Base-by-base conservation (phyloP, 2,888 invertebrate species). In the Asteroscopus sphinx region DNA sequence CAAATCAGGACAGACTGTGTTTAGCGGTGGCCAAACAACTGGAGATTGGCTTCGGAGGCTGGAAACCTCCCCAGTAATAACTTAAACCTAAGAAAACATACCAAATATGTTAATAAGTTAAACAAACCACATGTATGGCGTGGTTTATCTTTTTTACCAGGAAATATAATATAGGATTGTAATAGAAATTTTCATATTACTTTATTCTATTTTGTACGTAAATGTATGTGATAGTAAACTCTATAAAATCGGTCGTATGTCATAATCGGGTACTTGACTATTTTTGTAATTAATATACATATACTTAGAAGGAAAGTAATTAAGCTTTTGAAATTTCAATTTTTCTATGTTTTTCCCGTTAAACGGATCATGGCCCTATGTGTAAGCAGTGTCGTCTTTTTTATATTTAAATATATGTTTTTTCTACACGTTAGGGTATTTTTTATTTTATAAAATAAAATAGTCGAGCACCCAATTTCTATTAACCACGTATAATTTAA, bases 11-110 rank as follows among this genome's bases (percentile, higher is more conserved):
- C 86, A 95, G 96, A 54, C 87, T 98, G 7, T 97, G 97, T 61
- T 85, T 99, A 16, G 96, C 97, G 0, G 96, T 98, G 3, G 98
- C 98, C 1, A 92, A 93, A 65, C 96, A 97, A 77, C 85, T 99
- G 36, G 98, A 98, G 81, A 91, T 91, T 33, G 96, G 95, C 8
- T 98, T 98, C 86, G 98, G 98, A 0, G 98, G 98, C 0, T 98
- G 98, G 98, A 85, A 92, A 30, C 95, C 96, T 8, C 96, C 96
- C 9, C 73, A 73, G 6, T 83, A 81, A 69, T 3, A 46, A n/a
- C n/a, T 33, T 46, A 56, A 12, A 59, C 32, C 39, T 58, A 59
- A 58, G 54, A 48, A 42, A 52, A 45, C 41, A 58, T 35, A 71
- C 64, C 75, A 59, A 71, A 73, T 57, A 58, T 36, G 16, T 46